Evolutionary conservation across 2,113 vertebrate species (phyloP).

Genomic region (Periophthalmodon schlosseri): DNA sequence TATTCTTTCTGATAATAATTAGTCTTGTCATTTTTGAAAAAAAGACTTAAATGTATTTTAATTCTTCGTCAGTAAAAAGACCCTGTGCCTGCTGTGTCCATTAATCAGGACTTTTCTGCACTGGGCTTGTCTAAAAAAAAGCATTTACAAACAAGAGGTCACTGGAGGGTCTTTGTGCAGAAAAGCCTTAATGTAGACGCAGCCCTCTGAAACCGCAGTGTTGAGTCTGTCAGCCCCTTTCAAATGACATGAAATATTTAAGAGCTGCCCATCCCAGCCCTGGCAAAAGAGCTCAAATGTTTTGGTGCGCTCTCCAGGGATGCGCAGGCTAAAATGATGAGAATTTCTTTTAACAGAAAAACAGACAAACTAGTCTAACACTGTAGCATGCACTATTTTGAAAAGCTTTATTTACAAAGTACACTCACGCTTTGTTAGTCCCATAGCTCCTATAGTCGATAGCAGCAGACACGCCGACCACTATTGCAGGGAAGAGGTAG

Average conservation of each 20-base stretch:
- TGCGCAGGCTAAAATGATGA: constrained; percentile 40
- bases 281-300: constrained; percentile 54
- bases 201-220: constrained; percentile 75
- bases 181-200: constrained; percentile 82
- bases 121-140: constrained; percentile 69
- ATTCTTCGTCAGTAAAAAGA: neutral
- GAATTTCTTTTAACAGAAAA: constrained; percentile 29
- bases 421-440: constrained; percentile 92
- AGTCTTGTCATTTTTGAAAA: constrained; percentile 21
- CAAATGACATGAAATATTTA: constrained; percentile 77
- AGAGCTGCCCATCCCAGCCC: constrained; percentile 56
- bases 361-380: constrained; percentile 39
- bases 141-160: constrained; percentile 77
- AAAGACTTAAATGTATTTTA: neutral
- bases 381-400: constrained; percentile 18
- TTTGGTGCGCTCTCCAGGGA: constrained; percentile 52
- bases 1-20: too few species aligned
- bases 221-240: constrained; percentile 83
- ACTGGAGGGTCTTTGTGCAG: constrained; percentile 81
- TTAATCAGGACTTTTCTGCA: constrained; percentile 76
- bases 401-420: constrained; percentile 40
- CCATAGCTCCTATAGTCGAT: constrained; percentile 98
- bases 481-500: constrained; percentile 95
- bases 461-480: constrained; percentile 95
- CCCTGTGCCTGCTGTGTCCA: constrained; percentile 50